phyloP scores from a whole-genome alignment of 92 coral and sea anemone species.

The Scolanthus callimorphus region DNA sequence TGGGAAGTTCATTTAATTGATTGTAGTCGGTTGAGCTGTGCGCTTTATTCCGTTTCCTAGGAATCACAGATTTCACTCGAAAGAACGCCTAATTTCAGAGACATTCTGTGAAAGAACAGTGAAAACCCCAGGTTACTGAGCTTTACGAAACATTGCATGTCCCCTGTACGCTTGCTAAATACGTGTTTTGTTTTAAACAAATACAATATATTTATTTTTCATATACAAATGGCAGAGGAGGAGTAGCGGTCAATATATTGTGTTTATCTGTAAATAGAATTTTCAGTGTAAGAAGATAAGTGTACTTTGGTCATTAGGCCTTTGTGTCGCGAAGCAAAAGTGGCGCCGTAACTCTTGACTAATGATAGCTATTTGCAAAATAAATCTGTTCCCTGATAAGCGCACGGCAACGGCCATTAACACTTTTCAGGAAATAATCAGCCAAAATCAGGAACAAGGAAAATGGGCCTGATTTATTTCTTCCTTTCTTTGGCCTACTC shows the following conservation, averaged over 20 bases:
- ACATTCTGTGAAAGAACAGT: too few relatives aligned
- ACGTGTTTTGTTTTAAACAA: constrained; percentile 23
- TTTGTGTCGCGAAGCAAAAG: constrained; percentile 59
- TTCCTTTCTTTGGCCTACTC: constrained; percentile 22
- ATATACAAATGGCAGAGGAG: constrained; percentile 45
- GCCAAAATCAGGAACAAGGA: constrained; percentile 36
- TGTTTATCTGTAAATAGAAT: constrained; percentile 57
- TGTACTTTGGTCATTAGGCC: constrained; percentile 55
- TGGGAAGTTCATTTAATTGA: constrained; percentile 33
- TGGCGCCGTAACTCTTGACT: constrained; percentile 83
- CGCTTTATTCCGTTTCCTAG: too few relatives aligned
- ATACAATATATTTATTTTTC: constrained; percentile 54
- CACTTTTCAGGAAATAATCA: constrained; percentile 50
- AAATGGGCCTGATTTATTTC: constrained; percentile 39
- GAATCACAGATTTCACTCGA: too few relatives aligned
- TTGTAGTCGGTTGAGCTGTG: too few relatives aligned
- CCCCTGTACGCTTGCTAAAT: too few relatives aligned
- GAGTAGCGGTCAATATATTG: constrained; percentile 44
- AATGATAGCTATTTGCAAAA: constrained; percentile 76
- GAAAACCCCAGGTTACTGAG: too few relatives aligned
- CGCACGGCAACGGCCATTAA: constrained; percentile 53
- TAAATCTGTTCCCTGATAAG: constrained; percentile 71
- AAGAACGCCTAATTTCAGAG: too few relatives aligned
- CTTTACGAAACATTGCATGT: too few relatives aligned
- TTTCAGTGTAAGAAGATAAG: constrained; percentile 73